Percentiles rank a stretch among this genome's conserved stretches.
Conservation (phyloP, 2,113 vertebrate genomes). For the Philantomba maxwellii region DNA sequence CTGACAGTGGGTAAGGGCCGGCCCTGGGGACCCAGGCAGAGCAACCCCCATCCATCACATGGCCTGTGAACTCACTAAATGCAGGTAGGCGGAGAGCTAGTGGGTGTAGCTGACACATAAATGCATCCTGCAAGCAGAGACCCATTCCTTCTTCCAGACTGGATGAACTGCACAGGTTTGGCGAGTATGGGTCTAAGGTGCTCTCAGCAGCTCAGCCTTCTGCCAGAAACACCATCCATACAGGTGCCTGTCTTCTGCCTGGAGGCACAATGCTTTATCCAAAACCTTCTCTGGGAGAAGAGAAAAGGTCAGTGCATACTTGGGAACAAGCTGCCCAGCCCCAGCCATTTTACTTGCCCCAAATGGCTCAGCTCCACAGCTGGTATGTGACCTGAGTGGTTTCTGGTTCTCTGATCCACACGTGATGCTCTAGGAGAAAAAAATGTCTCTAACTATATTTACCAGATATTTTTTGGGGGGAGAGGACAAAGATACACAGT, state of each 20-base stretch:
- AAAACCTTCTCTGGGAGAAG: neutral
- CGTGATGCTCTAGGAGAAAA: neutral
- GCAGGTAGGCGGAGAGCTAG: neutral
- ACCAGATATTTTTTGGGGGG: neutral
- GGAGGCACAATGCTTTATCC: neutral
- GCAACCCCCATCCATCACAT: neutral
- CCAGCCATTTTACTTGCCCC: neutral
- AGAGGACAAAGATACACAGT: neutral
- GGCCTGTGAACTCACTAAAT: neutral
- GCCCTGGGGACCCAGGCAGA: neutral
- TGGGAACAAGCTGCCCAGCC: neutral
- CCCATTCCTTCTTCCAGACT: neutral
- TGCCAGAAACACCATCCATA: neutral
- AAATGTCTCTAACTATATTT: neutral
- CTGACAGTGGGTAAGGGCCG: neutral
- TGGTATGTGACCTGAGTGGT: neutral
- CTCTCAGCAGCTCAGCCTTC: neutral
- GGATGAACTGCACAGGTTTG: neutral
- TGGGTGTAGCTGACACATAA: neutral
- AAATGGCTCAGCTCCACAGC: neutral
- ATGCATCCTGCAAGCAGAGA: neutral
- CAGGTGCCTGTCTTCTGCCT: neutral
- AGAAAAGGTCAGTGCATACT: neutral
- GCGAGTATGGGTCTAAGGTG: neutral
- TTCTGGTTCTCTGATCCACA: neutral